Conservation (phyloP, 2,113 vertebrate genomes). For the Nesogale talazaci region DNA sequence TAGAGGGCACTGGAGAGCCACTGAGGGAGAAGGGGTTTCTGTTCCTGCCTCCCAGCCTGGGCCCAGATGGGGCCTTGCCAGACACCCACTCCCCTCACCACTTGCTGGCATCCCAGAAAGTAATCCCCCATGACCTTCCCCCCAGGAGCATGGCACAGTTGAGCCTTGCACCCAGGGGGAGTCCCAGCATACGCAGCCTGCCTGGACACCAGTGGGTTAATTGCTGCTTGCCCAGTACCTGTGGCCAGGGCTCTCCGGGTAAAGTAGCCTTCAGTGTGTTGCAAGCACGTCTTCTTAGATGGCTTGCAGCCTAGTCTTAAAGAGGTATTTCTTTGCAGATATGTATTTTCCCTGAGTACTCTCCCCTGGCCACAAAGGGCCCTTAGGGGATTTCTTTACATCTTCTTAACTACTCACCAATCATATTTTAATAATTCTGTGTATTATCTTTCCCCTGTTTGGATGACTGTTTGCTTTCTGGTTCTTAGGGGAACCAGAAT, state of each 20-base stretch:
- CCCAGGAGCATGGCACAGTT: fast-evolving
- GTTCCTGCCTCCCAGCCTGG: background rate
- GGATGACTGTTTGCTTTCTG: background rate
- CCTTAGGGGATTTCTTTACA: too few relatives aligned
- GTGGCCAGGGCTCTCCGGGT: background rate
- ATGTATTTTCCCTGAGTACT: background rate
- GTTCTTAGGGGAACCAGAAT: background rate
- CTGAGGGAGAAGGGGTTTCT: background rate
- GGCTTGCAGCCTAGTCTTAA: background rate
- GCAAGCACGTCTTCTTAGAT: background rate
- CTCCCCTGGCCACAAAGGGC: too few relatives aligned
- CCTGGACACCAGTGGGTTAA: background rate
- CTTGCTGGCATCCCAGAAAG: background rate
- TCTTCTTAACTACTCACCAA: background rate
- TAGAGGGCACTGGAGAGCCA: conserved; percentile 50
- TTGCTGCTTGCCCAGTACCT: background rate
- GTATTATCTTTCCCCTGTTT: background rate
- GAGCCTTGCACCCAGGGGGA: background rate
- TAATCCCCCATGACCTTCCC: background rate
- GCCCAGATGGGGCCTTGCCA: background rate
- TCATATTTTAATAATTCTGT: background rate
- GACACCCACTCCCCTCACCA: background rate
- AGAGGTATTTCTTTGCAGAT: background rate
- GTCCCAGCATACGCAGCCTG: background rate
- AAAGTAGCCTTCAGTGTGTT: fast-evolving